Evolutionary conservation across 92 coral and sea anemone species (phyloP), one percentile per base, ranked within the genome.

Genomic region (Zoanthus solanderi): DNA sequence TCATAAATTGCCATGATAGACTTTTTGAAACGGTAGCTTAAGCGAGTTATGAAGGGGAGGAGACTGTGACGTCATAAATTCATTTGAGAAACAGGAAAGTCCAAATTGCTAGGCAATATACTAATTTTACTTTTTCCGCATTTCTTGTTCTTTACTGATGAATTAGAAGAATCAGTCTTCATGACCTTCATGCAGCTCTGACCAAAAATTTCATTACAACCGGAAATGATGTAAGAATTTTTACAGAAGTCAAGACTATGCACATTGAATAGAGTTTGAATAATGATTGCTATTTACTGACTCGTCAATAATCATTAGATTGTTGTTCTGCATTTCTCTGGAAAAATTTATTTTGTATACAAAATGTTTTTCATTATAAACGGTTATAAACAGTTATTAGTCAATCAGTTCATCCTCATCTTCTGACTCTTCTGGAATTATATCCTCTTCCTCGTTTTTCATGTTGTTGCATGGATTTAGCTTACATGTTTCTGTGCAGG

Each of bases 211-310:
- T 63, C 71, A 67, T 67, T 23, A 67, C 72, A 67, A 67, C 72
- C 72, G 72, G 72, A 67, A 67, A 67, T 67, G 72, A 67, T 37
- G 23, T 67, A 67, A 67, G 37, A 32, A 67, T 32, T n/a, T 67
- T 32, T 67, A 5, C 72, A 67, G 72, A 67, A 67, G 5, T 67
- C 72, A 67, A 67, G 14, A 67, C 72, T 67, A 67, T 67, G 23
- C 23, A 12, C 8, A 67, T 32, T 67, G 14, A 32, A 67, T 67
- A 67, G 72, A 67, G 72, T 67, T 67, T 67, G 14, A 67, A 67
- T 67, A 67, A 28, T 67, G 72, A 67, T 67, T 67, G 72, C 44
- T 67, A 67, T 67, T 23, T 67, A 67, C 72, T n/a, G 72, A 67
- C 72, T 67, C 72, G 18, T 67, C 72, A 67, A 32, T 67, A 67